A percentile compares a stretch with the other conserved stretches of the same genome.
phyloP scores from a whole-genome alignment of 2,888 invertebrate species.

The Archips xylosteana region DNA sequence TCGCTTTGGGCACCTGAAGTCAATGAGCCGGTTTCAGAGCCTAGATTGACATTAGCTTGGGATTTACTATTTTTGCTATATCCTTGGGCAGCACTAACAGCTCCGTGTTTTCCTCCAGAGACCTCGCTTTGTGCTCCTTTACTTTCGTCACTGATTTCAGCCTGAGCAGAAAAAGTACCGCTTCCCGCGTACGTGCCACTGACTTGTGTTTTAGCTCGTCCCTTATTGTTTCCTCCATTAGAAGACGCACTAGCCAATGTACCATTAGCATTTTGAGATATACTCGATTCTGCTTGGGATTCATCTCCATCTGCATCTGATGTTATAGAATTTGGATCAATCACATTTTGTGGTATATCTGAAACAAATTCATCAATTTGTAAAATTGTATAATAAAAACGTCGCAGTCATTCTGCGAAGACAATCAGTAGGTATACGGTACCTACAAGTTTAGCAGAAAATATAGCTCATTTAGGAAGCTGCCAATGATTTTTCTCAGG shows the following conservation, averaged over 20 bases:
- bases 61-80: conserved; percentile 90
- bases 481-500: too few relatives aligned
- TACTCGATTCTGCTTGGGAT: conserved; percentile 90
- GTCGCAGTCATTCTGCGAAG: neutral
- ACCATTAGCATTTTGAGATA: conserved; percentile 84
- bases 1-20: conserved; percentile 91
- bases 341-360: conserved; percentile 73
- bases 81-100: conserved; percentile 91
- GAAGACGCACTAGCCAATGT: conserved; percentile 92
- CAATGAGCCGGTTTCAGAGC: conserved; percentile 91
- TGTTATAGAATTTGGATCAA: conserved; percentile 68
- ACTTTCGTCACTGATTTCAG: conserved; percentile 91
- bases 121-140: conserved; percentile 90
- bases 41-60: conserved; percentile 91
- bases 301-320: conserved; percentile 86
- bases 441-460: too few relatives aligned
- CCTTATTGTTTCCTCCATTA: conserved; percentile 90
- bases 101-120: conserved; percentile 90
- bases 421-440: too few relatives aligned
- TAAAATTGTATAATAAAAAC: neutral
- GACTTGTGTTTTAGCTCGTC: conserved; percentile 93
- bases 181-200: conserved; percentile 91
- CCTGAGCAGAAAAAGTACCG: conserved; percentile 93
- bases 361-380: conserved; percentile 45
- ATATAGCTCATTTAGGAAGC: too few relatives aligned